Evolutionary conservation across 2,888 invertebrate genomes (phyloP).

Genomic region (Sipha maydis): DNA sequence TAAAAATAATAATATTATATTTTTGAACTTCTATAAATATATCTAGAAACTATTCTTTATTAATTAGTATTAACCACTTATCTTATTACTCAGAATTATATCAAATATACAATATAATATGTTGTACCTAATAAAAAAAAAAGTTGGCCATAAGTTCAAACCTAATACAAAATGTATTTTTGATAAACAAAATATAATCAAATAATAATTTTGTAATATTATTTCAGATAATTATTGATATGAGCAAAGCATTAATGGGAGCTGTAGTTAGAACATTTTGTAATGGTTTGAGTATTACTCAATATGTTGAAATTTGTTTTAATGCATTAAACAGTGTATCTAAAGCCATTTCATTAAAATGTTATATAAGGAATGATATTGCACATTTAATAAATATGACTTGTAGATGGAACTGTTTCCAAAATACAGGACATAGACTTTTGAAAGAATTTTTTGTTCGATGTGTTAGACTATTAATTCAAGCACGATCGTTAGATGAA

Average conservation of each 20-base stretch:
- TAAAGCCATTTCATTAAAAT: neutral
- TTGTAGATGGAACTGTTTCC: constrained; percentile 18
- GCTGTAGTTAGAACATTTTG: neutral
- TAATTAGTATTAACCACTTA: too few species aligned
- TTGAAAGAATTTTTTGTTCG: constrained; percentile 15
- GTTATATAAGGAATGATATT: neutral
- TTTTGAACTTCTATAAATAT: neutral
- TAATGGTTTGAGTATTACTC: constrained; percentile 39
- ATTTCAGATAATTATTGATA: constrained; percentile 5
- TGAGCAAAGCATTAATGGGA: constrained; percentile 27
- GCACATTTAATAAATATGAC: constrained; percentile 21
- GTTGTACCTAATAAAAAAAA: neutral
- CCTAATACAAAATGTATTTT: neutral
- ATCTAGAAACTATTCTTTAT: neutral
- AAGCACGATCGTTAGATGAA: neutral
- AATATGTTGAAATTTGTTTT: constrained; percentile 16
- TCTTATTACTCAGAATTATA: neutral
- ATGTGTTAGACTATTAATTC: neutral
- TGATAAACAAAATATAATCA: neutral
- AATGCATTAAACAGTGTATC: neutral
- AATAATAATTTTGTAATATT: neutral
- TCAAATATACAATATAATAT: neutral
- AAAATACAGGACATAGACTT: neutral
- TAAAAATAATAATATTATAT: neutral
- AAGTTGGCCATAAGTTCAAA: neutral